Base-by-base conservation (phyloP, 2,797 vertebrate species). In the Gallinago solitaria region DNA sequence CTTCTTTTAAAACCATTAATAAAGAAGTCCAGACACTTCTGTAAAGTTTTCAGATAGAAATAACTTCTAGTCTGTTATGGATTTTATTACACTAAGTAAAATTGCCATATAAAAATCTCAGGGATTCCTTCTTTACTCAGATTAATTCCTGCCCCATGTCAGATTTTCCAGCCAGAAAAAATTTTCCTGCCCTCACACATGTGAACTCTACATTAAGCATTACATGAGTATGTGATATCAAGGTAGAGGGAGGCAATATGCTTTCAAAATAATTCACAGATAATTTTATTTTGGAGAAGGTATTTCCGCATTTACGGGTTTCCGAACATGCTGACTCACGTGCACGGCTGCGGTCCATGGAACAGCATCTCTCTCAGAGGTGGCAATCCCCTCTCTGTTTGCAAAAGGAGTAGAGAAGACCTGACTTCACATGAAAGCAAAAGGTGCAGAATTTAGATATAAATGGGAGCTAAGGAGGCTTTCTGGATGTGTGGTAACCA, bases 181-280 rank as follows among this genome's bases (percentile, higher is more conserved):
- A 30, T 5, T 28, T 53, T 53, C 51, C 43, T 5, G 2, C 41
- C 65, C 57, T 61, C 83, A 81, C 69, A 23, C 15, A 17, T 35
- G 12, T 5, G 3, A 68, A 12, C 61, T 74, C 41, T 6, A 61
- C 37, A 30, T 5, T 57, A 59, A 63, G 33, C 60, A 35, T 57
- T 12, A 25, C 61, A 21, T 1, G 5, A 70, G 14, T 2, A 57
- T 0, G 7, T 12, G 33, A 9, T 4, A 57, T 0, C 41, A 43
- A 39, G 11, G 4, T 5, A 45, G 74, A 32, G 33, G 32, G 9
- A 56, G 24, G 48, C 32, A 59, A 45, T 2, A 50, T 24, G 12
- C 30, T 33, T 59, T 39, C 47, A 23, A 6, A 76, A 74, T 43
- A 27, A 39, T 3, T 33, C 12, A 32, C n/a, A 32, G 9, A 3